Base-by-base conservation (phyloP, 92 coral and sea anemone genomes). In the Porites rus region DNA sequence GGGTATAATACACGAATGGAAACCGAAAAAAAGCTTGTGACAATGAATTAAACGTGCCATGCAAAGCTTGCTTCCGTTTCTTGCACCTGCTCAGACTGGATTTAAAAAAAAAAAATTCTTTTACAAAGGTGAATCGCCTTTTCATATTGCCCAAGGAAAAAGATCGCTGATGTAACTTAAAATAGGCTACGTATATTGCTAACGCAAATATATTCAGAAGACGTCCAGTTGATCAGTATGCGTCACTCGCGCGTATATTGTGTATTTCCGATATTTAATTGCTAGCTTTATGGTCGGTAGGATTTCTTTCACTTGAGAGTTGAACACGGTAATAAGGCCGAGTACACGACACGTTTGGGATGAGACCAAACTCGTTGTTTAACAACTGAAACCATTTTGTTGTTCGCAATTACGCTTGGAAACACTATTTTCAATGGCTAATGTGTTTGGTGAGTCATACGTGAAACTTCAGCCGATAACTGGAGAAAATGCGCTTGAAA, bases 401-500 rank as follows among this genome's bases (percentile, higher is more conserved):
- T 28, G 72, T n/a, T 38, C 46, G 46, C 46, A 62, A 43, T 62
- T 74, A 21, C 46, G 7, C 19, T 61, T 73, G 61, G 87, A 63
- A 72, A 62, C 46, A 38, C 46, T 5, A 38, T 38, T 62, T 65
- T 54, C 59, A 10, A 94, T 94, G 98, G 95, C 95, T 65, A 86
- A 88, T 52, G 69, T 90, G 46, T 92, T 88, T 56, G 88, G 98
- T 1, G 98, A 94, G 61, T 85, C 93, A 10, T 90, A 84, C 79
- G 63, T 90, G 64, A 94, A 94, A 82, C 91, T 94, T 22, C 98
- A 95, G 20, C 98, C 95, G 62, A 94, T 94, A 84, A 90, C 88
- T 65, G 74, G 73, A 66, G 94, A 73, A 50, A 72, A 82, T 65
- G 71, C 82, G 3, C 82, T 84, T 10, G 90, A 80, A 51, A 65